Percentiles rank a stretch among this genome's conserved stretches.
These are phyloP conservation scores for Trissonchulus sp. DNA, from an alignment of 2,888 invertebrate species.

Conservation along the genomic window DNA sequence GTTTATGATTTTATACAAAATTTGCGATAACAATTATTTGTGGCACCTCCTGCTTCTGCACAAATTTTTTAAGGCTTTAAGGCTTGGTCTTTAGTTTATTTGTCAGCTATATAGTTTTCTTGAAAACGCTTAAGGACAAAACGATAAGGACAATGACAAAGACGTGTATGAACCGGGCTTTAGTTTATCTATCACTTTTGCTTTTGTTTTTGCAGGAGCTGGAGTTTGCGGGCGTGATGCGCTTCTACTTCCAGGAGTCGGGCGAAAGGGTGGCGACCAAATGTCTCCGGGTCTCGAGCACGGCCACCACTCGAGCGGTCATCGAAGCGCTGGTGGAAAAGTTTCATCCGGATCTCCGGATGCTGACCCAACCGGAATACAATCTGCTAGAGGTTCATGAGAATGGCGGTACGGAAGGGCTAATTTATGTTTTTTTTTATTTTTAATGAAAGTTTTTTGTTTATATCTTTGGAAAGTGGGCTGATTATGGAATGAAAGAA, in stretches of 20 bases:
- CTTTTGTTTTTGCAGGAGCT: conserved; percentile 66
- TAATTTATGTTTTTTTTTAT: too few relatives aligned
- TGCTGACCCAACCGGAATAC: conserved; percentile 67
- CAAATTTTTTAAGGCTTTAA: neutral
- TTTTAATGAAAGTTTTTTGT: too few relatives aligned
- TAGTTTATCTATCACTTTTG: neutral
- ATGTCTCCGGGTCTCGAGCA: conserved; percentile 93
- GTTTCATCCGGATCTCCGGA: conserved; percentile 98
- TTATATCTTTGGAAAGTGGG: too few relatives aligned
- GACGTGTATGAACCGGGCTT: neutral
- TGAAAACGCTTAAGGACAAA: too few relatives aligned
- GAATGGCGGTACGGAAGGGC: conserved; percentile 61
- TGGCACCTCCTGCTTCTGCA: too few relatives aligned
- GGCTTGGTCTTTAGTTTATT: too few relatives aligned
- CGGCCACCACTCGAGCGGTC: conserved; percentile 90
- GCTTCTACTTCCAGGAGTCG: conserved; percentile 98
- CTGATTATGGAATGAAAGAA: too few relatives aligned
- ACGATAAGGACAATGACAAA: too few relatives aligned
- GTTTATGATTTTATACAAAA: too few relatives aligned
- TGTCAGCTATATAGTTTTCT: too few relatives aligned
- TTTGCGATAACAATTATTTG: too few relatives aligned
- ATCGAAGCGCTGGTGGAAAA: conserved; percentile 96
- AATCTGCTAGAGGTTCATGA: conserved; percentile 68
- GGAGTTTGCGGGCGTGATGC: conserved; percentile 98
- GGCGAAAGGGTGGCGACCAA: conserved; percentile 98